These are phyloP conservation scores for Gari tellinella DNA, from an alignment of 2,888 invertebrate species.

Conservation along the genomic window DNA sequence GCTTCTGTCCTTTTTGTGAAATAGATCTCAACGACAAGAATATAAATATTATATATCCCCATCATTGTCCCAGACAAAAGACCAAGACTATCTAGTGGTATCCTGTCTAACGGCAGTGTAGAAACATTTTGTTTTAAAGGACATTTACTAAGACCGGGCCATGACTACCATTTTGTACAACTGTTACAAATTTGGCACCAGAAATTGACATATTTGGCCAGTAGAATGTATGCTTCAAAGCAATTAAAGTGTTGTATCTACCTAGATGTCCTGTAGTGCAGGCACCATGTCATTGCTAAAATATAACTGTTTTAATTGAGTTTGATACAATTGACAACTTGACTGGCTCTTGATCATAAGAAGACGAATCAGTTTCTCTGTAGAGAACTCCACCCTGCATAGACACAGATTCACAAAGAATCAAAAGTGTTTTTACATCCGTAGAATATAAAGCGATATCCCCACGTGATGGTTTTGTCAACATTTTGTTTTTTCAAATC, in stretches of 20 bases:
- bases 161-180: neutral
- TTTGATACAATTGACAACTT: constrained; percentile 36
- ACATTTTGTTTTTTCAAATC: constrained; percentile 68
- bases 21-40: constrained; percentile 10
- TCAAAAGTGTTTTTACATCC: constrained; percentile 13
- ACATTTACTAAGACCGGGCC: constrained; percentile 4
- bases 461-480: neutral
- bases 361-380: neutral
- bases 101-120: neutral
- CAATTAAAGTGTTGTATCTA: neutral
- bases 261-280: constrained; percentile 8
- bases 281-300: constrained; percentile 24
- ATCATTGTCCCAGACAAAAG: neutral
- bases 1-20: constrained; percentile 22
- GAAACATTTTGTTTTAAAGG: constrained; percentile 1
- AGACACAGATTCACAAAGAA: too few species aligned
- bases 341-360: neutral
- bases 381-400: constrained; percentile 31
- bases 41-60: constrained; percentile 6
- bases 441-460: neutral
- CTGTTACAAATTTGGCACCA: constrained; percentile 18
- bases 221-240: neutral
- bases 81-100: constrained; percentile 13
- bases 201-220: constrained; percentile 1
- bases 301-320: constrained; percentile 23